Evolutionary conservation across 2,888 invertebrate species (phyloP).

Genomic region (Drosophila tripunctata): DNA sequence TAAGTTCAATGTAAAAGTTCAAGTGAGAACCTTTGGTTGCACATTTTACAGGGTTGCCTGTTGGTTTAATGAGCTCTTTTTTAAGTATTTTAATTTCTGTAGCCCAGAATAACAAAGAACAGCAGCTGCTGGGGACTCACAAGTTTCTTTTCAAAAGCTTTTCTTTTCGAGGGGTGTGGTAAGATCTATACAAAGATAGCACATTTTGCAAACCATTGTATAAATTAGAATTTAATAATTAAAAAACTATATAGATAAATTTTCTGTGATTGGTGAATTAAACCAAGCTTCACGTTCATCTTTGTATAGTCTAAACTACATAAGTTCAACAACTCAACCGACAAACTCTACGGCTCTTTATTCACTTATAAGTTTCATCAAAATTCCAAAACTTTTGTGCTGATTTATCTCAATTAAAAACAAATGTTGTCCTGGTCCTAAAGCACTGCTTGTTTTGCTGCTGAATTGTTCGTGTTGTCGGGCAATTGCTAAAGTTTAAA

Average conservation of each 20-base stretch:
- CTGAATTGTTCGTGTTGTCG: constrained; percentile 29
- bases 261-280: no score
- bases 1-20: no score
- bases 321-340: neutral
- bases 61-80: neutral
- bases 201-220: no score
- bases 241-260: no score
- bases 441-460: constrained; percentile 28
- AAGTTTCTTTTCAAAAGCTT: neutral
- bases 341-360: neutral
- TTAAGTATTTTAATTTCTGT: constrained; percentile 14
- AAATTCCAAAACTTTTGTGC: constrained; percentile 4
- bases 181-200: neutral
- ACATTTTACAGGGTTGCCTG: constrained; percentile 7
- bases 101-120: constrained; percentile 1
- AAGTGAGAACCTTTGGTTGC: constrained; percentile 7
- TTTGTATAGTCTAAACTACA: neutral
- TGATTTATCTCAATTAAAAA: neutral
- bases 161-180: neutral
- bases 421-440: neutral
- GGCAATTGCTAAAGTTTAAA: constrained; percentile 53
- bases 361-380: neutral
- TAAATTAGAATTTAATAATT: no score
- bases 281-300: no score
- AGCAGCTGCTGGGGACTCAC: neutral